phyloP scores from a whole-genome alignment of 2,113 vertebrate genomes.

The mouse (Mus musculus) region DNA sequence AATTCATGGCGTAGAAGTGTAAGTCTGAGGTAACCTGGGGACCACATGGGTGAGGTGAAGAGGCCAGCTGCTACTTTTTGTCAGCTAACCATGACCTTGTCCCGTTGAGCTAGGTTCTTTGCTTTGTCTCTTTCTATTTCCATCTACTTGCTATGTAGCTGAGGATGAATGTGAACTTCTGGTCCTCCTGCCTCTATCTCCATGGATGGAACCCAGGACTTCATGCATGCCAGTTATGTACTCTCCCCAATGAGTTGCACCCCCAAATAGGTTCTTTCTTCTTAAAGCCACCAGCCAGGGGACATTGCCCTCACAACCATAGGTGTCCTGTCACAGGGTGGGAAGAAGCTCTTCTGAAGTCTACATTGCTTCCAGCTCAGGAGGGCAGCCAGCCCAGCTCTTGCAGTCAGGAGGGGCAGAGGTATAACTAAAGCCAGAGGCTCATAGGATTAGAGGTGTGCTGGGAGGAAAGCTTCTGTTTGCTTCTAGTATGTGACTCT shows the following conservation, averaged over 20 bases:
- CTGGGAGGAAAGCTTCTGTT: constrained; percentile 4
- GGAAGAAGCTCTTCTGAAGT: not conserved
- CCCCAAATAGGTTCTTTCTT: not conserved
- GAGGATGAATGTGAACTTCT: not conserved
- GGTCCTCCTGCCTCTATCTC: not conserved
- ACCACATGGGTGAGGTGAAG: not conserved
- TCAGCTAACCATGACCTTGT: constrained; percentile 10
- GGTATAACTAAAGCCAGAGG: not conserved
- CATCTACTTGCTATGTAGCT: not conserved
- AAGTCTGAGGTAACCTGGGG: constrained; percentile 44
- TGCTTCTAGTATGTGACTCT: constrained; percentile 3
- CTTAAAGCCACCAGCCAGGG: not conserved
- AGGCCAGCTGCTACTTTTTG: constrained; percentile 39
- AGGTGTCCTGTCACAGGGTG: not conserved
- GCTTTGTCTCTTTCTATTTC: constrained; percentile 27
- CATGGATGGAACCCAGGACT: not conserved
- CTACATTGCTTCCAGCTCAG: not conserved
- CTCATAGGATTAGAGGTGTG: not conserved
- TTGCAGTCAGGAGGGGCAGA: not conserved
- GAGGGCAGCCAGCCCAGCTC: not conserved
- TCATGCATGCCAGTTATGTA: not conserved
- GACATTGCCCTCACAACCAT: not conserved
- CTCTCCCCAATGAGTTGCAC: not conserved
- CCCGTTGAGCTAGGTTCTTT: not conserved
- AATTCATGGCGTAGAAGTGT: constrained; percentile 31